Percentiles rank a stretch among this genome's conserved stretches.
These are phyloP conservation scores for Trichacis sp. DNA, from an alignment of 2,888 invertebrate species.

Conservation along the genomic window DNA sequence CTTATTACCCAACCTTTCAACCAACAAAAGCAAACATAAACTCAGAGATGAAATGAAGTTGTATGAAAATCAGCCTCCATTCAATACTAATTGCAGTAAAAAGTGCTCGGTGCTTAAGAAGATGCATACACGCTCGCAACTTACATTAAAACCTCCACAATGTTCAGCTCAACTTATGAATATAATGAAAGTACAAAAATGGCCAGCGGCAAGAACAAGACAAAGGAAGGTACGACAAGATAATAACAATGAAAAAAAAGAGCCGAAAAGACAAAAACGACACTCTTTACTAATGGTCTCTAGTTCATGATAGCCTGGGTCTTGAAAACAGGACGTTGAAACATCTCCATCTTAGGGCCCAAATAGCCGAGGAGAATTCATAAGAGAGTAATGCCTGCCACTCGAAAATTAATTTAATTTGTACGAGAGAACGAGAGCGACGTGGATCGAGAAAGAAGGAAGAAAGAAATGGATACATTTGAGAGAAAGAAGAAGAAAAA, in stretches of 20 bases:
- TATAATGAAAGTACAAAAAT: conserved; percentile 38
- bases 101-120: neutral
- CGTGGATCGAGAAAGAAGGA: conserved; percentile 10
- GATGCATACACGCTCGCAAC: neutral
- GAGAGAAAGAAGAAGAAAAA: conserved; percentile 19
- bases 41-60: neutral
- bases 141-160: conserved; percentile 36
- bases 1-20: too few species aligned
- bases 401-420: conserved; percentile 66
- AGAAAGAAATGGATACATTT: conserved; percentile 11
- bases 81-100: conserved; percentile 2
- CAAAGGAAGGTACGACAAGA: conserved; percentile 38
- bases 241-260: conserved; percentile 32
- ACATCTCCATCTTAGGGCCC: conserved; percentile 58
- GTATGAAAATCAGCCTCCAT: neutral
- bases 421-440: conserved; percentile 52
- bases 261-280: conserved; percentile 24
- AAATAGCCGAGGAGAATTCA: conserved; percentile 56
- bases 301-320: conserved; percentile 39
- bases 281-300: conserved; percentile 52
- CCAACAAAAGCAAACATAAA: too few species aligned
- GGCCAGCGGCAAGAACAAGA: conserved; percentile 34
- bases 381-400: conserved; percentile 62
- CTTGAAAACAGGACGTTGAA: conserved; percentile 48
- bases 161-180: conserved; percentile 34